A percentile compares a stretch with the other conserved stretches of the same genome.
Conservation (phyloP, 2,888 invertebrate genomes). For the Chirona hameri region DNA sequence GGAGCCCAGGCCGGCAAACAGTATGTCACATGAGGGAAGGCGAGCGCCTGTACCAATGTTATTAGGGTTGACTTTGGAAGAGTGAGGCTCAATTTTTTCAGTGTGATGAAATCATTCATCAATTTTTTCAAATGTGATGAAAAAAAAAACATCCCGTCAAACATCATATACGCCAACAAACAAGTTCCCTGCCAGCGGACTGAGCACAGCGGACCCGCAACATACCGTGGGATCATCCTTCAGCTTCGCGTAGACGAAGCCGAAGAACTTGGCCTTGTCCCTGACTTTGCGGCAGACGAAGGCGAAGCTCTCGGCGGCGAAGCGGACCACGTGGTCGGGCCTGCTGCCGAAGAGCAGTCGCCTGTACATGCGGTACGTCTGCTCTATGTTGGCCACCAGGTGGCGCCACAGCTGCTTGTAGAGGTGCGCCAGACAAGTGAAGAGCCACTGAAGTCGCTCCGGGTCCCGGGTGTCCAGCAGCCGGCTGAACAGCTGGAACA, state of each 20-base stretch:
- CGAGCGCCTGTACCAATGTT: too few relatives aligned
- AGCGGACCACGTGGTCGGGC: constrained; percentile 82
- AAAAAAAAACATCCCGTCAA: too few relatives aligned
- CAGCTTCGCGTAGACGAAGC: constrained; percentile 63
- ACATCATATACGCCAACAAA: too few relatives aligned
- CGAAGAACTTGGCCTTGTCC: constrained; percentile 70
- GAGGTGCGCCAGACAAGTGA: constrained; percentile 80
- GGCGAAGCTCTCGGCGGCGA: constrained; percentile 94
- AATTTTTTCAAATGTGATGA: too few relatives aligned
- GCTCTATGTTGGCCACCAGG: constrained; percentile 70
- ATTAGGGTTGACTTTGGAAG: too few relatives aligned
- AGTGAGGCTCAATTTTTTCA: too few relatives aligned
- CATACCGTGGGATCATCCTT: constrained; percentile 65
- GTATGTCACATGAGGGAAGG: too few relatives aligned
- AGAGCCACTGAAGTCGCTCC: constrained; percentile 79
- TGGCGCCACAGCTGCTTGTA: constrained; percentile 85
- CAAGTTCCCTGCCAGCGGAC: too few relatives aligned
- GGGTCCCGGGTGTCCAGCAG: constrained; percentile 70
- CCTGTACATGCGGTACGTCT: background rate
- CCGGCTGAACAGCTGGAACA: constrained; percentile 68
- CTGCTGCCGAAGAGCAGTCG: background rate
- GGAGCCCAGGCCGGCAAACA: too few relatives aligned
- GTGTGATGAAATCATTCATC: too few relatives aligned
- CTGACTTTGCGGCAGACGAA: constrained; percentile 86
- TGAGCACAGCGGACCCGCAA: constrained; percentile 41